These are phyloP conservation scores for Polyploca ridens DNA, from an alignment of 2,888 invertebrate species.

Conservation along the genomic window DNA sequence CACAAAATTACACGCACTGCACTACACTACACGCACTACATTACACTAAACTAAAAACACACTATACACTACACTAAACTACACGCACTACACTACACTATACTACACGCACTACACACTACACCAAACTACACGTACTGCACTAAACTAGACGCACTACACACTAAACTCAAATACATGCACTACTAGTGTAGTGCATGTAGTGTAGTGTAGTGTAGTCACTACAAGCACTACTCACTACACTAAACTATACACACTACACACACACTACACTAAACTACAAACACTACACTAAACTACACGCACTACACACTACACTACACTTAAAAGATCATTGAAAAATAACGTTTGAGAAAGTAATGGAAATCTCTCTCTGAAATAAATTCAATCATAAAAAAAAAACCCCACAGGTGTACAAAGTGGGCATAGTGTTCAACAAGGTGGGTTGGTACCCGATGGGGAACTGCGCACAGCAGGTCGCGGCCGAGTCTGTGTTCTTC, in stretches of 20 bases:
- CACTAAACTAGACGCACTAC: too few species aligned
- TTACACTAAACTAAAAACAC: background rate
- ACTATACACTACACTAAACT: background rate
- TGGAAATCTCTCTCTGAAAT: too few species aligned
- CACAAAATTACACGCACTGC: background rate
- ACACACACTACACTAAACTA: background rate
- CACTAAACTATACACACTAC: background rate
- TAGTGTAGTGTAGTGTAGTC: too few species aligned
- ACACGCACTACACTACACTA: too few species aligned
- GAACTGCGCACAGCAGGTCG: slow-evolving; percentile 87
- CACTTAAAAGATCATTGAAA: too few species aligned
- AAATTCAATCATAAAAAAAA: too few species aligned
- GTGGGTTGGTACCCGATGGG: slow-evolving; percentile 93
- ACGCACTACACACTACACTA: too few species aligned
- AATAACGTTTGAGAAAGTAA: too few species aligned
- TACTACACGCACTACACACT: too few species aligned
- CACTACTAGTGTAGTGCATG: too few species aligned
- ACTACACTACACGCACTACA: background rate
- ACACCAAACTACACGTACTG: too few species aligned
- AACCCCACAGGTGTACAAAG: slow-evolving; percentile 87
- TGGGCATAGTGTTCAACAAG: slow-evolving; percentile 93
- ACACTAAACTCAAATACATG: background rate
- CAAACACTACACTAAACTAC: too few species aligned
- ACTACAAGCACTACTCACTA: background rate
- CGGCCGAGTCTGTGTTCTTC: slow-evolving; percentile 89